Percentiles rank a stretch among this genome's conserved stretches.
Evolutionary conservation across 2,113 vertebrate species (phyloP).

Genomic region (Penelope pileata): DNA sequence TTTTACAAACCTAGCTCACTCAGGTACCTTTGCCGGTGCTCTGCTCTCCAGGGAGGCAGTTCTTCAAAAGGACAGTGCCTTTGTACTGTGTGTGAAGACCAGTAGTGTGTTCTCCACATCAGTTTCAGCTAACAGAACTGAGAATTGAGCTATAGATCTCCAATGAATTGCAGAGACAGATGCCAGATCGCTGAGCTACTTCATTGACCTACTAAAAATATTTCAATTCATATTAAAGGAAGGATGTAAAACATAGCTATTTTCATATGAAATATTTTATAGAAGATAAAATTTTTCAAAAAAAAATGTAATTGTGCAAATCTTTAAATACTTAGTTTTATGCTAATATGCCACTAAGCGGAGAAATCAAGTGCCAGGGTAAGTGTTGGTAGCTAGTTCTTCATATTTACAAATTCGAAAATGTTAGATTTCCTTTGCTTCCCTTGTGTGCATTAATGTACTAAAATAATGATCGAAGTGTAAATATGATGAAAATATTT

Average conservation of each 20-base stretch:
- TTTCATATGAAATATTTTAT: constrained; percentile 44
- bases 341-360: constrained; percentile 18
- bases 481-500: constrained; percentile 11
- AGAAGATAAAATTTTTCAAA: neutral
- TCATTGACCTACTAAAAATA: constrained; percentile 56
- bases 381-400: constrained; percentile 12
- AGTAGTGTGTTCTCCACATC: neutral
- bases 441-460: neutral
- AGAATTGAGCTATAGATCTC: neutral
- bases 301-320: constrained; percentile 6
- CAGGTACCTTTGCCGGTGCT: neutral
- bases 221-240: constrained; percentile 55
- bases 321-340: constrained; percentile 32
- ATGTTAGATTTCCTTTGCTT: neutral
- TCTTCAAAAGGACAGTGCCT: neutral
- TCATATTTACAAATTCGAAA: constrained; percentile 28
- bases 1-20: neutral
- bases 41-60: neutral
- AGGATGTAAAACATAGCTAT: constrained; percentile 10
- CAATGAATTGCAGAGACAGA: neutral
- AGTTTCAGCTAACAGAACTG: neutral
- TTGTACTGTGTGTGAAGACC: neutral
- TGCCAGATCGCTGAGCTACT: constrained; percentile 21
- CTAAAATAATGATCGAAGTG: neutral
- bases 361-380: constrained; percentile 11